Percentiles rank a stretch among this genome's conserved stretches.
Evolutionary conservation across 2,888 invertebrate genomes (phyloP).

Genomic region (Sicus ferrugineus): DNA sequence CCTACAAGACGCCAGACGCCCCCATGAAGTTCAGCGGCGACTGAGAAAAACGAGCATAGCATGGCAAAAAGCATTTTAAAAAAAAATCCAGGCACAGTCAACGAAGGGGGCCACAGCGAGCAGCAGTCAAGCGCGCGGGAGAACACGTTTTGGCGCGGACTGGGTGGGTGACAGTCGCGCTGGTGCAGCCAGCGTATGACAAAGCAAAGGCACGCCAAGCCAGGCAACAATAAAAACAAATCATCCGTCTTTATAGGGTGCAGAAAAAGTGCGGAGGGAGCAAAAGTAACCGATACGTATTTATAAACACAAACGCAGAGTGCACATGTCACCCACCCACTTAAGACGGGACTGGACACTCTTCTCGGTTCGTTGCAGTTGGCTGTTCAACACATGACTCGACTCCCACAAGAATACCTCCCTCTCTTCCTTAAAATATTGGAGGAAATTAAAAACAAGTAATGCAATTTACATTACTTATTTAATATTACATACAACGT

Average conservation of each 20-base stretch:
- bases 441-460: too few species aligned
- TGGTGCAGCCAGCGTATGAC: not conserved
- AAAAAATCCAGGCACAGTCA: not conserved
- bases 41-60: not conserved
- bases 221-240: slow-evolving; percentile 27
- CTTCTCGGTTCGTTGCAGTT: not conserved
- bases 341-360: not conserved
- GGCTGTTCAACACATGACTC: too few species aligned
- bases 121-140: slow-evolving; percentile 23
- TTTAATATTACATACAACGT: too few species aligned
- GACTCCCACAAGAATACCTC: too few species aligned
- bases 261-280: not conserved
- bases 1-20: slow-evolving; percentile 31
- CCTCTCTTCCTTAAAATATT: too few species aligned
- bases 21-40: slow-evolving; percentile 19
- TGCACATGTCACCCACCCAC: slow-evolving; percentile 8
- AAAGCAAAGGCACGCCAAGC: not conserved
- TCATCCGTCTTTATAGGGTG: slow-evolving; percentile 28
- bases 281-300: too few species aligned
- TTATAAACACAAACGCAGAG: not conserved
- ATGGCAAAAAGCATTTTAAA: not conserved
- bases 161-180: slow-evolving; percentile 34
- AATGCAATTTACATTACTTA: too few species aligned
- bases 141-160: slow-evolving; percentile 30
- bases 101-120: not conserved